Evolutionary conservation across 2,888 invertebrate species (phyloP).

Genomic region (Tuberolachnus salignus): DNA sequence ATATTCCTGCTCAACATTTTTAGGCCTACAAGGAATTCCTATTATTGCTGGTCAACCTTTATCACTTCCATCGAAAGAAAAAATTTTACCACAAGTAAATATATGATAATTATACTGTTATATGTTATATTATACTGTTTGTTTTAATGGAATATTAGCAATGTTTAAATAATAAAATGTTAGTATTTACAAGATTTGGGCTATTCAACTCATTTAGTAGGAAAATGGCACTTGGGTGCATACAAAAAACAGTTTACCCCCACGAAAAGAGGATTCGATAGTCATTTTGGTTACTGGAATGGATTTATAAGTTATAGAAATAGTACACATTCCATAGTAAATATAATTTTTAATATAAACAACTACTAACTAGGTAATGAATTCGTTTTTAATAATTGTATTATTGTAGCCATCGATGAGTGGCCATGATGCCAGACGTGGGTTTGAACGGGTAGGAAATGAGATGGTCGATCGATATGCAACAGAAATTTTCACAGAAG

Average conservation of each 20-base stretch:
- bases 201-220: constrained; percentile 66
- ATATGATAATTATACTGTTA: background rate
- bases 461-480: constrained; percentile 68
- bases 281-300: constrained; percentile 83
- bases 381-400: background rate
- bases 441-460: constrained; percentile 65
- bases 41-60: constrained; percentile 65
- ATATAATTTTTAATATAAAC: background rate
- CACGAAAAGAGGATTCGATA: constrained; percentile 76
- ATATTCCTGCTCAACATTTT: background rate
- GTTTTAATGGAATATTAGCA: background rate
- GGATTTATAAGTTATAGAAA: constrained; percentile 76
- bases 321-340: constrained; percentile 62
- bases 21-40: constrained; percentile 66
- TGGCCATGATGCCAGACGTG: constrained; percentile 52
- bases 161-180: background rate
- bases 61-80: constrained; percentile 65
- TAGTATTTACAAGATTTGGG: constrained; percentile 64
- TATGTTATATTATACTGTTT: background rate
- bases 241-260: constrained; percentile 69
- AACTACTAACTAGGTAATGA: background rate
- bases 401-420: constrained; percentile 15
- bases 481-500: constrained; percentile 71
- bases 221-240: constrained; percentile 67
- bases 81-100: constrained; percentile 63